Conservation (phyloP, 2,797 vertebrate species). For the Scolopax rusticola region DNA sequence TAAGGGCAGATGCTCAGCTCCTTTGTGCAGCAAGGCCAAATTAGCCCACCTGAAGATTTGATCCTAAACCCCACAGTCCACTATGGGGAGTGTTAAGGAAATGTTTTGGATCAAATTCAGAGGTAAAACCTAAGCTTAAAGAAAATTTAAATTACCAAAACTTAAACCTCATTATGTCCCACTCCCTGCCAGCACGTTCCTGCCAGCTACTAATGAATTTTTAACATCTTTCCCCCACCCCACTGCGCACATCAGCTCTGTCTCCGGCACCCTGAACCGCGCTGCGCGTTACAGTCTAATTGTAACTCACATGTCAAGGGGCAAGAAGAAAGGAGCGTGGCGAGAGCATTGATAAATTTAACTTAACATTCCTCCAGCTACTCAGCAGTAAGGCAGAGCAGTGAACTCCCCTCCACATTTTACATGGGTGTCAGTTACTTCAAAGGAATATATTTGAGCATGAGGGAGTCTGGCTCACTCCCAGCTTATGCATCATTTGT, state of each 20-base stretch:
- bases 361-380: constrained; percentile 50
- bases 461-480: background rate
- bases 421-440: constrained; percentile 48
- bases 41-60: background rate
- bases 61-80: background rate
- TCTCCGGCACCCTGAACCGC: background rate
- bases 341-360: constrained; percentile 13
- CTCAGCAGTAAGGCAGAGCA: background rate
- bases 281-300: background rate
- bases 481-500: constrained; percentile 55
- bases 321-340: constrained; percentile 58
- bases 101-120: constrained; percentile 1
- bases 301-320: constrained; percentile 57
- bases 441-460: constrained; percentile 48
- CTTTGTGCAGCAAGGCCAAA: background rate
- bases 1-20: background rate
- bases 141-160: constrained; percentile 39
- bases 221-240: constrained; percentile 48
- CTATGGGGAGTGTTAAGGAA: background rate
- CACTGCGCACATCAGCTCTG: constrained; percentile 14
- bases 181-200: constrained; percentile 20
- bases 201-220: constrained; percentile 66
- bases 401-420: constrained; percentile 32
- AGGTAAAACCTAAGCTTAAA: constrained; percentile 3
- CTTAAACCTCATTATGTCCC: constrained; percentile 45